A percentile compares a stretch with the other conserved stretches of the same genome.
phyloP scores from a whole-genome alignment of 2,888 invertebrate genomes.

The Kuschelorhynchus macadamiae region DNA sequence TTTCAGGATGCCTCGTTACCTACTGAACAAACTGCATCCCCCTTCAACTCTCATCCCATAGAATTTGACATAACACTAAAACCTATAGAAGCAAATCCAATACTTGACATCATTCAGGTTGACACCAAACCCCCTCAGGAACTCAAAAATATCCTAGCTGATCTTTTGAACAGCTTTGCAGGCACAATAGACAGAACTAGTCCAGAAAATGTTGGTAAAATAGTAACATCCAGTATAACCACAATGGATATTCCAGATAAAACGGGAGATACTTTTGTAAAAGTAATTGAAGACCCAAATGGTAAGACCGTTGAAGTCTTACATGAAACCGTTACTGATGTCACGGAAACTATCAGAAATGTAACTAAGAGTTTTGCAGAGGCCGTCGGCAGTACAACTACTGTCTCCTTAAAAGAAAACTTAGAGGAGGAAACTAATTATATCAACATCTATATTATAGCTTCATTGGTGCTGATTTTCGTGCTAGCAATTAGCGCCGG shows the following conservation, averaged over 20 bases:
- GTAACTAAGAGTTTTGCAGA: neutral
- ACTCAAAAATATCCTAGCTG: constrained; percentile 1
- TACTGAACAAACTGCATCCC: constrained; percentile 26
- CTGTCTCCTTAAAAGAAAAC: neutral
- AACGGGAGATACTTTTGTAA: constrained; percentile 9
- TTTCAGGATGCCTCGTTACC: constrained; percentile 17
- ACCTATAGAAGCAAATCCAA: neutral
- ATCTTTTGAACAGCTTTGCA: neutral
- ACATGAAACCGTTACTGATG: constrained; percentile 19
- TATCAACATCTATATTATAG: constrained; percentile 27
- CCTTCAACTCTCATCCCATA: constrained; percentile 29
- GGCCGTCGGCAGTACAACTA: neutral
- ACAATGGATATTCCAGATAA: constrained; percentile 2
- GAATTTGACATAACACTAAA: constrained; percentile 30
- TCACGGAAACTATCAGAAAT: neutral
- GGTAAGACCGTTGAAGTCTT: constrained; percentile 26
- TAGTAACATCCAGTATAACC: neutral
- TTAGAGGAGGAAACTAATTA: neutral
- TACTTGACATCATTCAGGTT: neutral
- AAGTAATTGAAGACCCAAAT: constrained; percentile 15
- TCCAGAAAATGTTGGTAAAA: neutral
- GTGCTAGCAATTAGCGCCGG: neutral
- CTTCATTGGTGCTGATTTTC: constrained; percentile 24
- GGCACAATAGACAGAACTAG: neutral
- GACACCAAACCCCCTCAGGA: neutral